phyloP scores from a whole-genome alignment of 2,888 invertebrate genomes.

The Hydroisotoma schaefferi region DNA sequence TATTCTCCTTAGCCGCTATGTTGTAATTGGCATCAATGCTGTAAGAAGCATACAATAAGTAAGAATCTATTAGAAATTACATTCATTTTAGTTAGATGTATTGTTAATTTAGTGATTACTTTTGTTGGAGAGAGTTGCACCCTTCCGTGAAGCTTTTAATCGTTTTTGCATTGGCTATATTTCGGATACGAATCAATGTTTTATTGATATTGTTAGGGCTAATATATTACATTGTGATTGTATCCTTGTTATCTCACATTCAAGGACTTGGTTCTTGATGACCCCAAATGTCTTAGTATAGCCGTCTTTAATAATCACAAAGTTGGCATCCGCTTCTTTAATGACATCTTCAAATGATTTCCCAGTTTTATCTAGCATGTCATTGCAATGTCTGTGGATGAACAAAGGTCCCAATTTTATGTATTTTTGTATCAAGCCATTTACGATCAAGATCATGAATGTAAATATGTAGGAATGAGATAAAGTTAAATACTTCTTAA shows the following conservation, averaged over 20 bases:
- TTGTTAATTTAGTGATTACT: too few species aligned
- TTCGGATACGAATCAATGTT: too few species aligned
- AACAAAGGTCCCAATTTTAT: not conserved
- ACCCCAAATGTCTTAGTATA: conserved; percentile 7
- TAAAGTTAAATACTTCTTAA: not conserved
- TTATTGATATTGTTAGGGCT: too few species aligned
- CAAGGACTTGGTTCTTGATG: conserved; percentile 2
- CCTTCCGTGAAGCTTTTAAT: not conserved
- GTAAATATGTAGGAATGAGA: not conserved
- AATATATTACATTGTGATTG: not conserved
- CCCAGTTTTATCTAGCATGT: not conserved
- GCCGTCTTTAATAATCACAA: conserved; percentile 4
- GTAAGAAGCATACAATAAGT: not conserved
- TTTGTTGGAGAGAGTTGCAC: not conserved
- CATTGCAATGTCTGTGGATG: not conserved
- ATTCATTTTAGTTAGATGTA: not conserved
- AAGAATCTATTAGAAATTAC: not conserved
- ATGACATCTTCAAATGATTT: conserved; percentile 10
- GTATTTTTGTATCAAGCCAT: not conserved
- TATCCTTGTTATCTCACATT: not conserved
- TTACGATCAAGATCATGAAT: not conserved
- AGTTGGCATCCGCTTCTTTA: conserved; percentile 2
- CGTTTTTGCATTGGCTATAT: not conserved
- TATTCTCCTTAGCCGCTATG: not conserved
- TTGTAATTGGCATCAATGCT: not conserved